Conservation (phyloP, 2,797 vertebrate species). For the Acanthornis magna region DNA sequence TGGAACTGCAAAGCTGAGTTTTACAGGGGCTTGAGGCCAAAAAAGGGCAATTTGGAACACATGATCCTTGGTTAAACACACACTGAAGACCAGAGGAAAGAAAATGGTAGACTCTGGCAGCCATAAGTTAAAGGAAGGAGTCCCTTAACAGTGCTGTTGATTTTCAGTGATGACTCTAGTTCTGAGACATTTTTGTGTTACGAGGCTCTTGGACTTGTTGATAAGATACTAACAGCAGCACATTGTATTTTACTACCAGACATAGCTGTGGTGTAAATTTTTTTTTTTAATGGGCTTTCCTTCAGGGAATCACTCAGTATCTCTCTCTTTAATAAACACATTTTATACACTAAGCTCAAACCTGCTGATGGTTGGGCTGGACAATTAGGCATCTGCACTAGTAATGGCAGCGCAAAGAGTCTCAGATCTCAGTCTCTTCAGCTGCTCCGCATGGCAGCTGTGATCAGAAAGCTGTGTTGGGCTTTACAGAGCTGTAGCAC, state of each 20-base stretch:
- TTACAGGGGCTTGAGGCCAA: constrained; percentile 3
- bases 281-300: not conserved
- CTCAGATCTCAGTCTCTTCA: not conserved
- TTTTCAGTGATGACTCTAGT: not conserved
- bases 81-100: constrained; percentile 5
- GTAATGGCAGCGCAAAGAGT: not conserved
- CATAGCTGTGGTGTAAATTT: not conserved
- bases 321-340: not conserved
- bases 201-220: not conserved
- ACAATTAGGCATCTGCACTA: not conserved
- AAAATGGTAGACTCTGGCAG: not conserved
- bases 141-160: not conserved
- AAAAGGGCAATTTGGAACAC: constrained; percentile 7
- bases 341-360: not conserved
- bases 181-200: not conserved
- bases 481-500: not conserved
- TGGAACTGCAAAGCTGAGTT: constrained; percentile 16
- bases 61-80: constrained; percentile 6
- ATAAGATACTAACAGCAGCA: not conserved
- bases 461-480: not conserved
- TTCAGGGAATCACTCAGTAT: not conserved
- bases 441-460: not conserved
- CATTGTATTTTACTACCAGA: not conserved
- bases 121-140: not conserved
- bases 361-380: not conserved